Percentiles rank a stretch among this genome's conserved stretches.
Conservation (phyloP, 2,888 invertebrate genomes). For the Melikaiella ostensackeni region DNA sequence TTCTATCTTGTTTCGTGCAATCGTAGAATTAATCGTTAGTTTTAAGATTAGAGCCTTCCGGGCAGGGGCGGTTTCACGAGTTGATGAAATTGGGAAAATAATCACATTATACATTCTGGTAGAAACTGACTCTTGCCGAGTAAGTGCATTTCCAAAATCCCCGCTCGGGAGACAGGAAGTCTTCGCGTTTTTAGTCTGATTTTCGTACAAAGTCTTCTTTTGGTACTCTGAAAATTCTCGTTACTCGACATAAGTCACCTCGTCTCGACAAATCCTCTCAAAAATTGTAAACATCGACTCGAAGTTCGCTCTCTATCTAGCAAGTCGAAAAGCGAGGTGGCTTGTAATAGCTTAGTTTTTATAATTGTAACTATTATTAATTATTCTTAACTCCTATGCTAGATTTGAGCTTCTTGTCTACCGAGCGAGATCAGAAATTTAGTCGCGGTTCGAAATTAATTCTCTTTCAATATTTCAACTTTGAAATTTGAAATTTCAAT, state of each 20-base stretch:
- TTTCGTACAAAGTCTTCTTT: slow-evolving; percentile 29
- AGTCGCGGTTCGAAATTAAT: not conserved
- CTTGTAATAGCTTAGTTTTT: slow-evolving; percentile 32
- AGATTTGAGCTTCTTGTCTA: slow-evolving; percentile 14
- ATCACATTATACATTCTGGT: not conserved
- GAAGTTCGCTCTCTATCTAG: slow-evolving; percentile 37
- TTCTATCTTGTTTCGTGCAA: slow-evolving; percentile 67
- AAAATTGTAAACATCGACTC: slow-evolving; percentile 35
- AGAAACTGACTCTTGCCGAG: not conserved
- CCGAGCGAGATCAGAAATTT: slow-evolving; percentile 26
- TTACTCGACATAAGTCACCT: slow-evolving; percentile 20
- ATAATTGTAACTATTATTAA: slow-evolving; percentile 27
- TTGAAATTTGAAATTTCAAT: not conserved
- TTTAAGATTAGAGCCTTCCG: slow-evolving; percentile 45
- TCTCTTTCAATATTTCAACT: slow-evolving; percentile 1
- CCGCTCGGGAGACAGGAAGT: slow-evolving; percentile 28
- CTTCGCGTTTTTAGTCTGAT: slow-evolving; percentile 19
- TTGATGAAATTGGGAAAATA: slow-evolving; percentile 2
- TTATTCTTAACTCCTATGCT: slow-evolving; percentile 19
- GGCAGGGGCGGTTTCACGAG: slow-evolving; percentile 32
- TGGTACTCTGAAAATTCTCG: slow-evolving; percentile 21
- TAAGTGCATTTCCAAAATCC: slow-evolving; percentile 15
- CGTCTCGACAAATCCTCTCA: slow-evolving; percentile 25
- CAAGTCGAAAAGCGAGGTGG: slow-evolving; percentile 31
- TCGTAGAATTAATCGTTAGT: slow-evolving; percentile 65